Evolutionary conservation across 1,140 invertebrate genomes (phyloP).

Genomic region (Drosophila obscura): DNA sequence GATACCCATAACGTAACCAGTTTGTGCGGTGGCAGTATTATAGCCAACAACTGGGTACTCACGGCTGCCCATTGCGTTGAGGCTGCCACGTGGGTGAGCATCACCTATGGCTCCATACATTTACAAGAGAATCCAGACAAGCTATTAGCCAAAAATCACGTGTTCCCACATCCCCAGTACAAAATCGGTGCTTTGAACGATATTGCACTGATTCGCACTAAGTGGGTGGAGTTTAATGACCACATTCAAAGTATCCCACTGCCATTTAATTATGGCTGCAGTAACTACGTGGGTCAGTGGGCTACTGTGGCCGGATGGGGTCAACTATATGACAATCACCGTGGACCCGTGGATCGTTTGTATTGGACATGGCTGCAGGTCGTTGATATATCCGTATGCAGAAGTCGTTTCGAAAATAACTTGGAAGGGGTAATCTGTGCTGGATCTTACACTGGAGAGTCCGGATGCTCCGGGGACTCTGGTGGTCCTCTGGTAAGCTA

Average conservation of each 20-base stretch:
- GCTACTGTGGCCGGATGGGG: slow-evolving; percentile 52
- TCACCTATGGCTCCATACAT: slow-evolving; percentile 17
- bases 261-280: slow-evolving; percentile 33
- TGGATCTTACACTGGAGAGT: slow-evolving; percentile 21
- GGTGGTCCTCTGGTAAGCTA: slow-evolving; percentile 36
- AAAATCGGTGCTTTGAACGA: slow-evolving; percentile 31
- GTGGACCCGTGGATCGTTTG: too few relatives aligned
- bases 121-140: too few relatives aligned
- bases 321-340: slow-evolving; percentile 7
- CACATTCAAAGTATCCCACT: slow-evolving; percentile 32
- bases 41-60: slow-evolving; percentile 85
- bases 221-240: slow-evolving; percentile 7
- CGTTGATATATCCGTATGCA: slow-evolving; percentile 22
- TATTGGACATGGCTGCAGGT: slow-evolving; percentile 18
- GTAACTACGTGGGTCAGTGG: slow-evolving; percentile 27
- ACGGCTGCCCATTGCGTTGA: slow-evolving; percentile 86
- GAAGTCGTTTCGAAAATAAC: slow-evolving; percentile 4
- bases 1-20: fast-evolving
- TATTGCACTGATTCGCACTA: slow-evolving; percentile 47
- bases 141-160: too few relatives aligned
- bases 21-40: slow-evolving; percentile 86
- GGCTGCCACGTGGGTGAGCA: slow-evolving; percentile 31
- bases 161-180: too few relatives aligned
- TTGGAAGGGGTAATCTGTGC: slow-evolving; percentile 37
- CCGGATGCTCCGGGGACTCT: slow-evolving; percentile 44